A percentile compares a stretch with the other conserved stretches of the same genome.
These are phyloP conservation scores for Ganaspis brasiliensis DNA, from an alignment of 2,888 invertebrate species.

Conservation along the genomic window DNA sequence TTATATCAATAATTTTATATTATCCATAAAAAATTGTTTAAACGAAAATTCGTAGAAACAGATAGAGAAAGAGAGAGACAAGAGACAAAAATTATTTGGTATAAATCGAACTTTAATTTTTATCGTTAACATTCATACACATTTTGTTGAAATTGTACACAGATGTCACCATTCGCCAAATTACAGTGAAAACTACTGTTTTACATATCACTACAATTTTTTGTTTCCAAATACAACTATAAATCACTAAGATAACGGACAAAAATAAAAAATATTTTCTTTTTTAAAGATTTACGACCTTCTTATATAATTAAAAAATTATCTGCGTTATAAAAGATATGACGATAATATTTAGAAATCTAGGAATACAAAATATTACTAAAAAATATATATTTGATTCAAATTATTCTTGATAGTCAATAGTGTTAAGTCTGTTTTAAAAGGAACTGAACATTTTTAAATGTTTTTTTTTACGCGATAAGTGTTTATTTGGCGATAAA, in stretches of 20 bases:
- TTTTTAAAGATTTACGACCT: no score
- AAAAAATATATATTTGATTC: constrained; percentile 8
- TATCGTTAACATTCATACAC: constrained; percentile 15
- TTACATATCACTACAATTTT: constrained; percentile 1
- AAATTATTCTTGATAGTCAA: neutral
- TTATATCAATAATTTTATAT: no score
- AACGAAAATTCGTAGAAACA: neutral
- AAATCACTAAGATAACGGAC: neutral
- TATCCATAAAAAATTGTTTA: no score
- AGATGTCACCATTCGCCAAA: neutral
- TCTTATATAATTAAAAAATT: neutral
- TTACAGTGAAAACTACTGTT: neutral
- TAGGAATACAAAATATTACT: constrained; percentile 10
- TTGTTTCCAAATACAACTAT: constrained; percentile 1
- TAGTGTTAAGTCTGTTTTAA: no score
- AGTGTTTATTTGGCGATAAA: no score
- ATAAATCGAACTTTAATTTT: constrained; percentile 11
- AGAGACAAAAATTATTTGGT: neutral
- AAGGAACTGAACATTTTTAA: no score
- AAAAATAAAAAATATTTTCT: no score
- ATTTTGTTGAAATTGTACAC: neutral
- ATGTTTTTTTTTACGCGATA: no score
- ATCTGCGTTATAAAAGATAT: constrained; percentile 1
- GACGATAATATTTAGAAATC: neutral
- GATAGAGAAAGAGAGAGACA: no score